A percentile compares a stretch with the other conserved stretches of the same genome.
phyloP scores from a whole-genome alignment of 2,113 vertebrate genomes.

The Meriones unguiculatus region DNA sequence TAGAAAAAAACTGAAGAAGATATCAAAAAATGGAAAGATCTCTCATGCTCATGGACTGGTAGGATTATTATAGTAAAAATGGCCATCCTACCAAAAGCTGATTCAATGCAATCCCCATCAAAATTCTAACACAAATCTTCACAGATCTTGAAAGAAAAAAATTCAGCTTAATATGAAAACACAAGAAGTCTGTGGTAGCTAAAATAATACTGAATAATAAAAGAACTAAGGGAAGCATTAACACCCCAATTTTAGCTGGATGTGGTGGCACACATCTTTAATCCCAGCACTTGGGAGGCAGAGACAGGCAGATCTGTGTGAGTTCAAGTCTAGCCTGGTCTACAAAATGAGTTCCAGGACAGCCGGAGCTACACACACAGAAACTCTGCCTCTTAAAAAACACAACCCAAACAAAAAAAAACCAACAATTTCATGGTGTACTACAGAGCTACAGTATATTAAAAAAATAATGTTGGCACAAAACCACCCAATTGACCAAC shows the following conservation, averaged over 20 bases:
- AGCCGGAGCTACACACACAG: no score
- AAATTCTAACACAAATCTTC: neutral
- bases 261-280: no score
- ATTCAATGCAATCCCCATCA: neutral
- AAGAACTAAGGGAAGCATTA: neutral
- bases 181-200: neutral
- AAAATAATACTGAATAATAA: neutral
- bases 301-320: no score
- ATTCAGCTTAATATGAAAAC: neutral
- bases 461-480: neutral
- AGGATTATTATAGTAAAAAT: neutral
- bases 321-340: no score
- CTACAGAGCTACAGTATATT: neutral
- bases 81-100: neutral
- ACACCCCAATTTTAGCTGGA: neutral
- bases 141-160: neutral
- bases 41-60: neutral
- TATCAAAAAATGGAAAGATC: neutral
- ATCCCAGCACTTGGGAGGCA: no score
- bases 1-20: no score
- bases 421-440: neutral
- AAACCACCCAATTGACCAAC: neutral
- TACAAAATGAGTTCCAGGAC: no score
- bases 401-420: no score
- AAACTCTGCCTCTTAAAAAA: no score